Percentiles rank a stretch among this genome's conserved stretches.
phyloP scores from a whole-genome alignment of 1,140 invertebrate genomes.

The Lamellibrachia luymesi region DNA sequence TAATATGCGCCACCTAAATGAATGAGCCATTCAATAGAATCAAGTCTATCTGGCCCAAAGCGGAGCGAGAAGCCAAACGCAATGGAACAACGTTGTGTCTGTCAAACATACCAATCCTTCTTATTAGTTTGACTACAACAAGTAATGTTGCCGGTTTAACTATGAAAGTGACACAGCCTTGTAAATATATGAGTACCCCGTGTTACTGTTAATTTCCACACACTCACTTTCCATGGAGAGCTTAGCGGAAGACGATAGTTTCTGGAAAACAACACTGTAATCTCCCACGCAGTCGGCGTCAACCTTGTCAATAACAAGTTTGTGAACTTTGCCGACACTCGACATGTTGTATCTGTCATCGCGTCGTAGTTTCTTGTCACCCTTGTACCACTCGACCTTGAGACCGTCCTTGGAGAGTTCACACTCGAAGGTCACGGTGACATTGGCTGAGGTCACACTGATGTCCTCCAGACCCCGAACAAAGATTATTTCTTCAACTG shows the following conservation, averaged over 20 bases:
- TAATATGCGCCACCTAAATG: no score
- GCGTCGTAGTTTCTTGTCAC: constrained; percentile 60
- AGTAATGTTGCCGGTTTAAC: neutral
- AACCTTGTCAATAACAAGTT: constrained; percentile 30
- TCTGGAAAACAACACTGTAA: constrained; percentile 29
- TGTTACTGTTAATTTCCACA: neutral
- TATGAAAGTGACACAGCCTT: neutral
- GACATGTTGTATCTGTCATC: constrained; percentile 25
- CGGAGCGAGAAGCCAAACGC: no score
- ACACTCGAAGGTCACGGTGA: constrained; percentile 45
- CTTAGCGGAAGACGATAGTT: constrained; percentile 70
- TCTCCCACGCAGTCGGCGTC: constrained; percentile 25
- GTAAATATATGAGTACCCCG: neutral
- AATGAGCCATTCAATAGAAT: no score
- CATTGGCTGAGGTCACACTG: constrained; percentile 18
- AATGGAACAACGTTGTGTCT: no score
- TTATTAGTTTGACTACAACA: no score
- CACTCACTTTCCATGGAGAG: constrained; percentile 63
- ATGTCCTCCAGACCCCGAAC: constrained; percentile 19
- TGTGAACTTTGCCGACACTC: constrained; percentile 30
- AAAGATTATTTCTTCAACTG: constrained; percentile 25
- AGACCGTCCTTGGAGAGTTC: constrained; percentile 47
- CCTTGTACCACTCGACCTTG: constrained; percentile 69
- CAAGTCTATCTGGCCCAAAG: no score
- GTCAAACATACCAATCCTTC: no score